Percentiles rank a stretch among this genome's conserved stretches.
Evolutionary conservation across 2,113 vertebrate species (phyloP).

Genomic region (Dromaius novaehollandiae): DNA sequence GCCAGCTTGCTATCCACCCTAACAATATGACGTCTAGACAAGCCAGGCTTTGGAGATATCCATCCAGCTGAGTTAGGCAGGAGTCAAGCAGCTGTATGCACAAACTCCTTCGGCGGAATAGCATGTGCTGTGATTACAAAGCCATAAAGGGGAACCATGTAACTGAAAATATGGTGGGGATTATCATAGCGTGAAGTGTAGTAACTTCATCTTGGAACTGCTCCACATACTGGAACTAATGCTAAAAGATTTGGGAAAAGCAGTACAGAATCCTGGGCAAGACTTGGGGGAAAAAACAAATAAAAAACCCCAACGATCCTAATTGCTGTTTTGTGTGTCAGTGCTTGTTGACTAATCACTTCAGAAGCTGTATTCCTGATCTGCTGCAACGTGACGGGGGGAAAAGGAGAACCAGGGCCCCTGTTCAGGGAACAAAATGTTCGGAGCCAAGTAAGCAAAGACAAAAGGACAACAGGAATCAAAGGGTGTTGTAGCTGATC

Average conservation of each 20-base stretch:
- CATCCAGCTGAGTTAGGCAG: background rate
- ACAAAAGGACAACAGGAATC: conserved; percentile 29
- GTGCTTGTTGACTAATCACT: background rate
- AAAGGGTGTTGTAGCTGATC: background rate
- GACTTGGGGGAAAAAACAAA: background rate
- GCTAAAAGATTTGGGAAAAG: background rate
- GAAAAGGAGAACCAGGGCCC: background rate
- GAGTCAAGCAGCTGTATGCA: background rate
- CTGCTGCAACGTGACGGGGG: background rate
- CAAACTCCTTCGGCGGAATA: too few species aligned
- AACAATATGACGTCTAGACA: background rate
- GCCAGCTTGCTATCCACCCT: background rate
- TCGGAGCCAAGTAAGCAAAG: conserved; percentile 29
- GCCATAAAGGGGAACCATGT: background rate
- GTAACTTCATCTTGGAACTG: background rate
- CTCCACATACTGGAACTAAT: background rate
- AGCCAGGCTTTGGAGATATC: background rate
- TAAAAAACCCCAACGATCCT: too few species aligned
- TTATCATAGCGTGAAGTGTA: background rate
- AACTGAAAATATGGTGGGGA: background rate
- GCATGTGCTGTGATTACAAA: background rate
- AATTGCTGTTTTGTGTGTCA: background rate
- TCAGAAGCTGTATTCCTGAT: background rate
- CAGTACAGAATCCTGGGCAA: background rate
- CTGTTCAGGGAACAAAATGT: background rate